These are phyloP conservation scores for Drosophila ezoana DNA, from an alignment of 2,888 invertebrate genomes.

Conservation along the genomic window DNA sequence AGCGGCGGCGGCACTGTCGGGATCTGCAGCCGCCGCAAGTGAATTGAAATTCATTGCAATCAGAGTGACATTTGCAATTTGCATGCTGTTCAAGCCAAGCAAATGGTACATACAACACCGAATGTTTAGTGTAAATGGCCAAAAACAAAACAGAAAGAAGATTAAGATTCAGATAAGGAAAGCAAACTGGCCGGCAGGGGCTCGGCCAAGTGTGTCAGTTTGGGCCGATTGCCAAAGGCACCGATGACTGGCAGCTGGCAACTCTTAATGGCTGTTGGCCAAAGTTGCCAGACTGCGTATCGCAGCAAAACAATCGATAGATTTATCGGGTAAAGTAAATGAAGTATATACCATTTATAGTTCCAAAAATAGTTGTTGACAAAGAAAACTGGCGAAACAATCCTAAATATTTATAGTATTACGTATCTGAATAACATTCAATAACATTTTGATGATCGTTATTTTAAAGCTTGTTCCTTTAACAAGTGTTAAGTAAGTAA, in stretches of 20 bases:
- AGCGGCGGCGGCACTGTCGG: constrained; percentile 32
- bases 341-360: too few relatives aligned
- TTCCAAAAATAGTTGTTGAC: too few relatives aligned
- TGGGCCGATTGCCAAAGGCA: constrained; percentile 63
- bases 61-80: constrained; percentile 62
- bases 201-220: constrained; percentile 58
- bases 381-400: too few relatives aligned
- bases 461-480: neutral
- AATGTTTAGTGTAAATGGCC: constrained; percentile 18
- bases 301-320: neutral
- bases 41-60: constrained; percentile 41
- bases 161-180: constrained; percentile 41
- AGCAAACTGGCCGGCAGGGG: constrained; percentile 31
- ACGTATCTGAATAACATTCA: too few relatives aligned
- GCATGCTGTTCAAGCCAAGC: constrained; percentile 28
- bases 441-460: neutral
- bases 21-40: constrained; percentile 22
- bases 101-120: constrained; percentile 35
- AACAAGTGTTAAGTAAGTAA: too few relatives aligned
- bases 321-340: constrained; percentile 5
- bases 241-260: constrained; percentile 42
- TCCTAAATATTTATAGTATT: too few relatives aligned
- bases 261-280: constrained; percentile 3
- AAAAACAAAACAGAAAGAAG: constrained; percentile 13
- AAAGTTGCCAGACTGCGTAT: constrained; percentile 15